Evolutionary conservation across 2,113 vertebrate genomes (phyloP).

Genomic region (Crypturellus undulatus): DNA sequence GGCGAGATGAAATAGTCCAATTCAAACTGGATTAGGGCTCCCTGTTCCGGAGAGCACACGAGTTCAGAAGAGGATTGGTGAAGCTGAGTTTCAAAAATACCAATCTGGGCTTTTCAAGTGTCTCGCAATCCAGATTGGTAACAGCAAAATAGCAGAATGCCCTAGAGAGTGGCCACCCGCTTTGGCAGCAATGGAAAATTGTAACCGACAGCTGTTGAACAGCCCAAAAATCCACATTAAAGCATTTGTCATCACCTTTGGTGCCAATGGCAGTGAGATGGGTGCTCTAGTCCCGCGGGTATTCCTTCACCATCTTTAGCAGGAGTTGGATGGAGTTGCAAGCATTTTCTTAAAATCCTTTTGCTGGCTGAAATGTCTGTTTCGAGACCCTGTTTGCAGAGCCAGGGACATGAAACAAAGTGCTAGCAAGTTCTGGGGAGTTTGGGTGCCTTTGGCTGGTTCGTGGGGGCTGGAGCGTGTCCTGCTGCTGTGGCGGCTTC

Average conservation of each 20-base stretch:
- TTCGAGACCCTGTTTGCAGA: not conserved
- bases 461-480: not conserved
- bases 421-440: no score
- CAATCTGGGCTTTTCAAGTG: constrained; percentile 2
- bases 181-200: not conserved
- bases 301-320: no score
- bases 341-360: not conserved
- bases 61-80: not conserved
- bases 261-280: not conserved
- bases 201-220: not conserved
- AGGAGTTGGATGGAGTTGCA: not conserved
- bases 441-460: no score
- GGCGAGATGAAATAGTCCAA: constrained; percentile 25
- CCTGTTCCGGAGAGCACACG: constrained; percentile 39
- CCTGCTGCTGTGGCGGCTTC: no score
- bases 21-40: not conserved
- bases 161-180: accelerated
- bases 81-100: constrained; percentile 22
- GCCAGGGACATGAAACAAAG: no score
- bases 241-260: not conserved
- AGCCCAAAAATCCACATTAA: accelerated
- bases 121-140: not conserved
- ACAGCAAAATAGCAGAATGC: not conserved
- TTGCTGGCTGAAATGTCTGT: not conserved
- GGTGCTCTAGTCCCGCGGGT: not conserved